These are phyloP conservation scores for Candidula unifasciata DNA, from an alignment of 2,888 invertebrate species.

Conservation along the genomic window DNA sequence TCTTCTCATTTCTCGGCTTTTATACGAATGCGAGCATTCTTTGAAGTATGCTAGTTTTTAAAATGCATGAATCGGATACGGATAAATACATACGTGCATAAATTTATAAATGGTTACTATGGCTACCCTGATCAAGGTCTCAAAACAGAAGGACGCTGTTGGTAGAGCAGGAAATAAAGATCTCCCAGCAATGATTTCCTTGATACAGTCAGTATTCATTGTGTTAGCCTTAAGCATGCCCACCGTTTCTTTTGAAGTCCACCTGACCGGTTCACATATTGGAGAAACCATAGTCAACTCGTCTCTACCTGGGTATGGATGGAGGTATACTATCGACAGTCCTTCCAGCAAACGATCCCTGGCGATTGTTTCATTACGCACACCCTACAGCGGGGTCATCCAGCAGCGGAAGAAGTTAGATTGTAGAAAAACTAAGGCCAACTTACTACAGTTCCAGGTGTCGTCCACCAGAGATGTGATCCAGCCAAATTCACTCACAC, in stretches of 20 bases:
- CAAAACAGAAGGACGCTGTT: too few species aligned
- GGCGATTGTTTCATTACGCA: constrained; percentile 56
- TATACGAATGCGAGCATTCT: too few species aligned
- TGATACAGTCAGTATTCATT: background rate
- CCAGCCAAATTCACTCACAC: background rate
- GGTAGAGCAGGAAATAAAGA: background rate
- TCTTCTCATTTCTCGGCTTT: background rate
- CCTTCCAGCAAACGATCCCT: constrained; percentile 49
- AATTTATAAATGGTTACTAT: too few species aligned
- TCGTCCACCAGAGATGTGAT: constrained; percentile 56
- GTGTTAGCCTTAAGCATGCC: constrained; percentile 2
- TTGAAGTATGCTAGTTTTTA: too few species aligned
- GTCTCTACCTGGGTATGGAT: constrained; percentile 79
- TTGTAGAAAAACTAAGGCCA: constrained; percentile 56
- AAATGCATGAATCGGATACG: too few species aligned
- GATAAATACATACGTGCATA: too few species aligned
- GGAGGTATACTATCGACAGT: constrained; percentile 69
- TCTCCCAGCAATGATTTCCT: background rate
- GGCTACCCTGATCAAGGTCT: too few species aligned
- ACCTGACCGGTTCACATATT: constrained; percentile 53
- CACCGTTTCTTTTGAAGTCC: constrained; percentile 56
- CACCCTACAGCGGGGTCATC: constrained; percentile 61
- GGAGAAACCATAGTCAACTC: constrained; percentile 65
- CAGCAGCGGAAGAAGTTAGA: constrained; percentile 55
- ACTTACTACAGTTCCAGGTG: constrained; percentile 60